Conservation (phyloP, 2,797 vertebrate genomes). For the Furcifer pardalis region DNA sequence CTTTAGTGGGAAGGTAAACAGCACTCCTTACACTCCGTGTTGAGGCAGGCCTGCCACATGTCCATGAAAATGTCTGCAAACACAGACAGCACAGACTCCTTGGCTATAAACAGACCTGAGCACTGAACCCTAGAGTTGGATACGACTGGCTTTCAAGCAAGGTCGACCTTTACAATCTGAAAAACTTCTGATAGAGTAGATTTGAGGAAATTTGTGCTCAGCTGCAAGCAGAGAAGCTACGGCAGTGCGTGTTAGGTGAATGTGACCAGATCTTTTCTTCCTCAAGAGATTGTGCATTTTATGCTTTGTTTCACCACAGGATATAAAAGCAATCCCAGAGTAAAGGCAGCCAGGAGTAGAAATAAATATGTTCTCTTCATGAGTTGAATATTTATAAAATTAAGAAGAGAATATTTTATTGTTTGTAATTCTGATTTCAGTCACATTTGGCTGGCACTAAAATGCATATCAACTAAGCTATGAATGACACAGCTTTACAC, state of each 20-base stretch:
- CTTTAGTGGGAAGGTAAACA: too few species aligned
- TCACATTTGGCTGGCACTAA: constrained; percentile 13
- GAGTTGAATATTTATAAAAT: constrained; percentile 10
- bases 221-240: not conserved
- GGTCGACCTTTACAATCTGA: not conserved
- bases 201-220: not conserved
- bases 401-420: not conserved
- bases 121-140: too few species aligned
- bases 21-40: too few species aligned
- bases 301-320: not conserved
- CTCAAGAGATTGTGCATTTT: not conserved
- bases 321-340: not conserved
- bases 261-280: not conserved
- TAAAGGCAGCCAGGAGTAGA: not conserved
- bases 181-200: not conserved
- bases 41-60: too few species aligned
- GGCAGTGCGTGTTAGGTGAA: too few species aligned
- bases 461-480: constrained; percentile 15
- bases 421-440: constrained; percentile 4
- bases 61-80: too few species aligned
- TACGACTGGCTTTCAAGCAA: too few species aligned
- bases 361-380: not conserved
- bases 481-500: constrained; percentile 11
- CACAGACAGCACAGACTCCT: too few species aligned
- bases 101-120: too few species aligned